phyloP scores from a whole-genome alignment of 2,797 vertebrate genomes.

The Sciurus vulgaris region DNA sequence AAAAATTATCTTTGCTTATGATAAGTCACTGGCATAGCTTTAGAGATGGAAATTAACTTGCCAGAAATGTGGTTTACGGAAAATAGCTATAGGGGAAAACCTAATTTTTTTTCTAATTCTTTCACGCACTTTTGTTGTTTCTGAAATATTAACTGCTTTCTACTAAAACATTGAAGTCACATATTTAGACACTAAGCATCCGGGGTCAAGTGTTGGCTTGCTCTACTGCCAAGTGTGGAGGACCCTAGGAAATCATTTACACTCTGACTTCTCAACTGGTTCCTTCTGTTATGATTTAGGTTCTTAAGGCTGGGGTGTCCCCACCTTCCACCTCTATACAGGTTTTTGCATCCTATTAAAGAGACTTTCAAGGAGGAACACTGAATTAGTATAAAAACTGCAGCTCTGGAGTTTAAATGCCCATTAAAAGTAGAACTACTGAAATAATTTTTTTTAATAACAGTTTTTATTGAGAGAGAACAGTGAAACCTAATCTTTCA shows the following conservation, averaged over 20 bases:
- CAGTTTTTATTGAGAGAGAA: conserved; percentile 82
- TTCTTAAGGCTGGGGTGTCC: conserved; percentile 73
- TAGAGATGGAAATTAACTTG: conserved; percentile 66
- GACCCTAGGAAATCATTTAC: conserved; percentile 85
- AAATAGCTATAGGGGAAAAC: conserved; percentile 67
- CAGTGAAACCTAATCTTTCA: conserved; percentile 79
- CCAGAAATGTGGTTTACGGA: conserved; percentile 51
- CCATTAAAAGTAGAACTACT: conserved; percentile 86
- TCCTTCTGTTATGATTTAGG: conserved; percentile 85
- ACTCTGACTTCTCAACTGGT: conserved; percentile 82
- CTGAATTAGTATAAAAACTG: conserved; percentile 84
- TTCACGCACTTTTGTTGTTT: conserved; percentile 54
- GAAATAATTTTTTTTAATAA: conserved; percentile 79
- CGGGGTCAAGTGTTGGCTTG: conserved; percentile 77
- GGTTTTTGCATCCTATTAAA: conserved; percentile 87
- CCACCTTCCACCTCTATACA: conserved; percentile 79
- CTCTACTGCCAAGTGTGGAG: conserved; percentile 78
- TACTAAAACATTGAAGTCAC: conserved; percentile 64
- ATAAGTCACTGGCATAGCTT: conserved; percentile 52
- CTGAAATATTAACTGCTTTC: conserved; percentile 69
- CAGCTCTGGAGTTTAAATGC: conserved; percentile 83
- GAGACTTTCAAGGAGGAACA: conserved; percentile 84
- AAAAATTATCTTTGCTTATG: conserved; percentile 45
- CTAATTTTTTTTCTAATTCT: conserved; percentile 67
- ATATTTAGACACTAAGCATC: conserved; percentile 34